Evolutionary conservation across 2,888 invertebrate species (phyloP), one percentile per base, ranked within the genome.

Genomic region (Sacculina carcini): DNA sequence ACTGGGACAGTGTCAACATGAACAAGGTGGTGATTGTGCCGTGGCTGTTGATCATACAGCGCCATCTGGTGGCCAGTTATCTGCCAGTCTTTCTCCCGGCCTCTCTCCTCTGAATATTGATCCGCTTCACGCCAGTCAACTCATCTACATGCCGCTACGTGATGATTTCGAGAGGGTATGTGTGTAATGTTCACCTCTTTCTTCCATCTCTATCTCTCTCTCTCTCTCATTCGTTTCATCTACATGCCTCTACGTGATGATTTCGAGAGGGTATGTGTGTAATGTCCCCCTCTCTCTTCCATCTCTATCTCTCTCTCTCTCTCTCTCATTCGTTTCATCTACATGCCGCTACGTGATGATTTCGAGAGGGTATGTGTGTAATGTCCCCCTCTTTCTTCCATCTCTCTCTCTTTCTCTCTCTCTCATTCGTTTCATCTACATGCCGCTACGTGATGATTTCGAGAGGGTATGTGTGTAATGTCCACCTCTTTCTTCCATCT

Each of bases 111-210:
- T 84, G 26, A 85, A 87, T 59, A 75, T 85, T 51, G 75, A 78
- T 10, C 67, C 74, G 0, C 85, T 87, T 62, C 89, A 94, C 67
- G 85, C 89, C 31, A 71, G 77, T 32, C 79, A 85, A 61, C 70
- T 94, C 10, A 86, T 87, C 2, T 94, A 90, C 62, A 89, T 89
- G 83, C 84, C 90, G 3, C 81, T 85, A 62, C 73, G 92, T 62
- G 92, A 92, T 72, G 90, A 92, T 64, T 94, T 89, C 71, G 92
- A 92, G 69, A 74, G 84, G 66, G 84, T 84, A n/a, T n/a, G n/a
- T n/a, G n/a, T n/a, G n/a, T n/a, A n/a, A n/a, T n/a, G n/a, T n/a
- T n/a, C n/a, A n/a, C n/a, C n/a, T n/a, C n/a, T n/a, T n/a, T n/a
- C n/a, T n/a, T n/a, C n/a, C n/a, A n/a, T n/a, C n/a, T n/a, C n/a